phyloP scores from a whole-genome alignment of 2,888 invertebrate genomes.

The Nemoura dubitans region DNA sequence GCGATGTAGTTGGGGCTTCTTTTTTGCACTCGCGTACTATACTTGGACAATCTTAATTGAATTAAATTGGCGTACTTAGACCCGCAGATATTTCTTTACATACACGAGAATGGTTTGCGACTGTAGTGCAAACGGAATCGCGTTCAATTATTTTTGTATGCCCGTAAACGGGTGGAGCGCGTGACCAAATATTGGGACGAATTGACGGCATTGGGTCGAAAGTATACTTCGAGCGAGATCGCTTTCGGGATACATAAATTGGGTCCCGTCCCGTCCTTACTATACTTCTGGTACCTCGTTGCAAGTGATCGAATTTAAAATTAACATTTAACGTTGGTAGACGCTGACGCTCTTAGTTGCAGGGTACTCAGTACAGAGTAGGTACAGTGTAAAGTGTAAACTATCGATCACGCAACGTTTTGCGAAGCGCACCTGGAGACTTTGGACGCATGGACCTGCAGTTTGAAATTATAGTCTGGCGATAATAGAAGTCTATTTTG shows the following conservation, averaged over 20 bases:
- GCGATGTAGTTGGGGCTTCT: background rate
- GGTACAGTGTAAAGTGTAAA: background rate
- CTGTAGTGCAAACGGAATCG: background rate
- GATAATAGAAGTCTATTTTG: background rate
- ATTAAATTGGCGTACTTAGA: slow-evolving; percentile 12
- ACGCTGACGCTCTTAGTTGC: background rate
- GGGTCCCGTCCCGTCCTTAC: background rate
- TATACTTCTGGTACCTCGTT: background rate
- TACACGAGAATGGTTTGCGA: background rate
- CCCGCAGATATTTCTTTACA: slow-evolving; percentile 12
- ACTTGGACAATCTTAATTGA: slow-evolving; percentile 12
- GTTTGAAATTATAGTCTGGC: background rate
- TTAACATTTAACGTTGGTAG: background rate
- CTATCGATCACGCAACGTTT: background rate
- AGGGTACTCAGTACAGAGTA: too few relatives aligned
- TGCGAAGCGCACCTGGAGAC: background rate
- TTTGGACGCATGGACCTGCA: background rate
- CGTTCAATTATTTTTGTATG: background rate
- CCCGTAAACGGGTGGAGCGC: background rate
- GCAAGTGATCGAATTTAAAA: background rate
- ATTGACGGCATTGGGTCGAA: background rate
- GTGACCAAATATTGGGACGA: background rate
- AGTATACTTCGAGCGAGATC: background rate
- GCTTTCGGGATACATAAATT: background rate
- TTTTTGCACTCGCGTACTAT: background rate